Evolutionary conservation across 2,113 vertebrate genomes (phyloP), one percentile per base, ranked within the genome.

Genomic region (Pyxicephalus adspersus): DNA sequence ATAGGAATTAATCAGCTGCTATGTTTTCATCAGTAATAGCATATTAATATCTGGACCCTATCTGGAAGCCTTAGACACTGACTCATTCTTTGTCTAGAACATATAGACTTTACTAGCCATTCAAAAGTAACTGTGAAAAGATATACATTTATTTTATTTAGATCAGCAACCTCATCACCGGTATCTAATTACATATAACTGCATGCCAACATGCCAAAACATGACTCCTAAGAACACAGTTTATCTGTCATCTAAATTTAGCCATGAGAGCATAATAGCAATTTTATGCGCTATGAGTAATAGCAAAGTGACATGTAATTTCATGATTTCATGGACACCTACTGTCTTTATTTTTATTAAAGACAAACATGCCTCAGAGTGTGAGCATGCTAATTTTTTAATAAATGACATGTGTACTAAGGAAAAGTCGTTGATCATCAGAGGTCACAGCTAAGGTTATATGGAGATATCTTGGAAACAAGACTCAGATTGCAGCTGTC

Each of bases 401-500:
- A 55, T 20, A 26, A 78, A 80, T 63, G 15, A 23, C 18, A 64
- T 57, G 38, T 19, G 0, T 18, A 1, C 52, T 76, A 71, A 75
- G 80, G 26, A 34, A 29, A 5, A 20, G 45, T 58, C n/a, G 7
- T 28, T 55, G 13, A 23, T 3, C 50, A 4, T 28, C 81, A 19
- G 19, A 86, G 71, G 83, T 86, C 85, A 87, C 0, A 19, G 83
- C 26, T 74, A 80, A 85, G 86, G 87, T 83, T 70, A 22, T 0
- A 67, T n/a, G n/a, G 80, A 81, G 81, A 1, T 8, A 23, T 76
- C 13, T 80, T 76, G 61, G 2, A n/a, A n/a, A 26, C 77, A 74
- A 77, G 26, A 84, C 57, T 72, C 60, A 5, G 0, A 60, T 87
- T 85, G 83, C 74, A 85, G 83, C 85, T 87, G 84, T 85, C 83